A percentile compares a stretch with the other conserved stretches of the same genome.
These are phyloP conservation scores for Drosophila affinis DNA, from an alignment of 2,888 invertebrate genomes.

Conservation along the genomic window DNA sequence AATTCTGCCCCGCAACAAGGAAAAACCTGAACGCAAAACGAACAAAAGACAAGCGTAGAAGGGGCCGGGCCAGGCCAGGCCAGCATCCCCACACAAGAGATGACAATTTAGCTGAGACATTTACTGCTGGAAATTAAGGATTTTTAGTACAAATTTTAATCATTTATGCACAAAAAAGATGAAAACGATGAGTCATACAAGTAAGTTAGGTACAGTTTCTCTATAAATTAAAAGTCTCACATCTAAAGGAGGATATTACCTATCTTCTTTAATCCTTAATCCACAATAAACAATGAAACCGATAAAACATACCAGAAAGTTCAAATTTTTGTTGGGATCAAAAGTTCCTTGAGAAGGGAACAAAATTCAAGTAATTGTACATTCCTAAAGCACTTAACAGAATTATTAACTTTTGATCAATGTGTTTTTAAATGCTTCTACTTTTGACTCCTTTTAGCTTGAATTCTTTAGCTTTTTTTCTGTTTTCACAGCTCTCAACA, in stretches of 20 bases:
- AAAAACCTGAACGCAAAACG: slow-evolving; percentile 31
- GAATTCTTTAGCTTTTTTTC: slow-evolving; percentile 1
- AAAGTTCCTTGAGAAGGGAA: no score
- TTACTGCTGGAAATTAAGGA: slow-evolving; percentile 12
- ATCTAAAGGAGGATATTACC: slow-evolving; percentile 23
- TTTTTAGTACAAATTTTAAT: not conserved
- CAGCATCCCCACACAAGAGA: slow-evolving; percentile 12
- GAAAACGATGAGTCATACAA: no score
- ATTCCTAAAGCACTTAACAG: no score
- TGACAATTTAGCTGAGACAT: slow-evolving; percentile 1
- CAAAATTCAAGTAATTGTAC: no score
- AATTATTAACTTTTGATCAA: no score
- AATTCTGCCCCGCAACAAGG: slow-evolving; percentile 62
- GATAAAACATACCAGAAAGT: no score
- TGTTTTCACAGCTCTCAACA: slow-evolving; percentile 1
- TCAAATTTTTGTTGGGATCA: no score
- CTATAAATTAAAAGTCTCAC: not conserved
- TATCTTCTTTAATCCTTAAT: no score
- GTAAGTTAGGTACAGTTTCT: no score
- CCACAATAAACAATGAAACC: no score
- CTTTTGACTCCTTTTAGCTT: not conserved
- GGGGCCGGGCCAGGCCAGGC: not conserved
- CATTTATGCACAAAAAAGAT: no score
- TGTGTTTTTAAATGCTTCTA: not conserved
- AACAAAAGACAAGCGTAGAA: slow-evolving; percentile 33